Conservation (phyloP, 64 coral and sea anemone genomes). For the Pocillopora verrucosa region DNA sequence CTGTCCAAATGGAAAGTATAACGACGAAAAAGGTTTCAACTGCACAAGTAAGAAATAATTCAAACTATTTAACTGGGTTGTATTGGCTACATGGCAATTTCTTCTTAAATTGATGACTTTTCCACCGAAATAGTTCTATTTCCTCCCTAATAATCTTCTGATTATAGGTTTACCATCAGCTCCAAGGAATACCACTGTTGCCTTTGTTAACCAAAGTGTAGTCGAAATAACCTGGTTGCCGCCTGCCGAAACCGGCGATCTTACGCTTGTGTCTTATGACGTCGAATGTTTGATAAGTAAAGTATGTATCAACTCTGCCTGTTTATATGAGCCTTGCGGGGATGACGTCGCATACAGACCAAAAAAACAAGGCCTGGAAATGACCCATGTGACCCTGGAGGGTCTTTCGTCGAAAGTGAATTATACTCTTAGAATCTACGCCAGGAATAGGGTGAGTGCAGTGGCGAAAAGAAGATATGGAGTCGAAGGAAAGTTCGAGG, state of each 20-base stretch:
- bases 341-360: not conserved
- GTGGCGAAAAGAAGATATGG: not conserved
- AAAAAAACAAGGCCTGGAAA: not conserved
- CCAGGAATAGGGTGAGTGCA: slow-evolving; percentile 7
- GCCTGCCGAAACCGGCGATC: not conserved
- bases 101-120: not conserved
- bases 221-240: not conserved
- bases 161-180: not conserved
- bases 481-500: not conserved
- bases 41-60: not conserved
- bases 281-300: not conserved
- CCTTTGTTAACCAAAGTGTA: slow-evolving; percentile 2
- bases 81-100: not conserved
- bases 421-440: not conserved
- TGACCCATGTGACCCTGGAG: not conserved
- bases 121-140: not conserved
- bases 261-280: not conserved
- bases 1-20: not conserved
- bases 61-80: not conserved
- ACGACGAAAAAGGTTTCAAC: not conserved
- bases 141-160: not conserved
- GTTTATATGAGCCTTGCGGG: not conserved
- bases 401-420: not conserved
- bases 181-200: not conserved
- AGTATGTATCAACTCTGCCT: not conserved